Percentiles rank a stretch among this genome's conserved stretches.
phyloP scores from a whole-genome alignment of 2,888 invertebrate genomes.

The Diabrotica balteata region DNA sequence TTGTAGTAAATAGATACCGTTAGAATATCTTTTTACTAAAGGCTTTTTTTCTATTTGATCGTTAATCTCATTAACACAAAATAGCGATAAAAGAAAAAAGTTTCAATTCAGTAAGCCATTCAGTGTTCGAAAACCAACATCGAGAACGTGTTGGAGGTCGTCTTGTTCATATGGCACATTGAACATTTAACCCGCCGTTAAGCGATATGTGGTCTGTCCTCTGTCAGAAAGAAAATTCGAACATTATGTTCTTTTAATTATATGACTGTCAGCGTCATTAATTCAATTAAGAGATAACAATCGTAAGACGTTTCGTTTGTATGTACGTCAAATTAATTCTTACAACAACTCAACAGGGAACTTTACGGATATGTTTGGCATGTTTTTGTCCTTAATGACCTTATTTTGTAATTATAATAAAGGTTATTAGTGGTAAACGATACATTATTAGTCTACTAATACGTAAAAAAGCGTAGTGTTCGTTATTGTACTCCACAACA shows the following conservation, averaged over 20 bases:
- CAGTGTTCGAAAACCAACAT: slow-evolving; percentile 1
- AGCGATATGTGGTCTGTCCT: slow-evolving; percentile 36
- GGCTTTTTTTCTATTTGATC: neutral
- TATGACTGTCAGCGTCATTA: slow-evolving; percentile 30
- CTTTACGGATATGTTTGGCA: slow-evolving; percentile 6
- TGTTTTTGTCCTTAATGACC: neutral
- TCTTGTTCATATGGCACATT: slow-evolving; percentile 27
- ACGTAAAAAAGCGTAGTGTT: no score
- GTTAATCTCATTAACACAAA: neutral
- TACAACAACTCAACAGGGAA: slow-evolving; percentile 20
- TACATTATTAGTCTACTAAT: no score
- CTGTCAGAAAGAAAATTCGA: slow-evolving; percentile 29
- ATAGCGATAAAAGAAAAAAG: neutral
- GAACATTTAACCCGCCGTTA: slow-evolving; percentile 29
- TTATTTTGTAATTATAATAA: no score
- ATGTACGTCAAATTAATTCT: slow-evolving; percentile 26
- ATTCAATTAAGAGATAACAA: slow-evolving; percentile 40
- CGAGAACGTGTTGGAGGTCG: slow-evolving; percentile 13
- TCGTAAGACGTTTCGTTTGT: slow-evolving; percentile 29
- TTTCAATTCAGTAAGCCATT: slow-evolving; percentile 8
- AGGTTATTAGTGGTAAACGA: no score
- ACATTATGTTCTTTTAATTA: slow-evolving; percentile 33
- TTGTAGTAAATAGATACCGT: neutral
- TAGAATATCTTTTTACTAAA: neutral
- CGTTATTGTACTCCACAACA: no score